These are phyloP conservation scores for Crax fasciolata DNA, from an alignment of 2,797 vertebrate species.

Conservation along the genomic window DNA sequence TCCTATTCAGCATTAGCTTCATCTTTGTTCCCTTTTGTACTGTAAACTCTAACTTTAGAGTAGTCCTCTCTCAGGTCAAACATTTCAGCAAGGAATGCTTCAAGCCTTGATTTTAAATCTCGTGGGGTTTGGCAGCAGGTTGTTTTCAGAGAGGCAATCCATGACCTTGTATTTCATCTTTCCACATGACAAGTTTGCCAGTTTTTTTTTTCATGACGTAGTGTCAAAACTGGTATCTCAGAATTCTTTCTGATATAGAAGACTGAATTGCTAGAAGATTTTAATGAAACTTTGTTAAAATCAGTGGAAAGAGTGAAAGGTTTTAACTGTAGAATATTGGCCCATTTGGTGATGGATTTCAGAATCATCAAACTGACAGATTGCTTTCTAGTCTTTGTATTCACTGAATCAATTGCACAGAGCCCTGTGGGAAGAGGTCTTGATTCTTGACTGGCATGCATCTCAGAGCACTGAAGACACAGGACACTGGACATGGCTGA, in stretches of 20 bases:
- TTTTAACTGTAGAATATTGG: neutral
- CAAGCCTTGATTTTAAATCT: conserved; percentile 11
- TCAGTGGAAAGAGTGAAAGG: neutral
- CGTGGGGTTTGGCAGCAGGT: neutral
- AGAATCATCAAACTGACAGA: neutral
- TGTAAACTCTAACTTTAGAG: neutral
- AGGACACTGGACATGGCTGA: neutral
- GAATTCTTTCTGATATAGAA: neutral
- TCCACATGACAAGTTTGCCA: neutral
- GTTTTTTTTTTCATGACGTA: neutral
- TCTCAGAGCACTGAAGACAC: neutral
- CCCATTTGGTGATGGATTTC: neutral
- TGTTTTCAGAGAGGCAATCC: neutral
- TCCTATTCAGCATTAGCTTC: conserved; percentile 10
- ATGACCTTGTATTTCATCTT: neutral
- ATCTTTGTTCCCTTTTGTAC: neutral
- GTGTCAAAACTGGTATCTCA: neutral
- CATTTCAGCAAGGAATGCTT: conserved; percentile 1
- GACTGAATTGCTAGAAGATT: neutral
- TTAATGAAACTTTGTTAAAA: neutral
- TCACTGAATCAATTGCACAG: neutral
- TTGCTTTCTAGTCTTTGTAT: neutral
- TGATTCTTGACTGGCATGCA: neutral
- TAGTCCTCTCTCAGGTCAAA: neutral
- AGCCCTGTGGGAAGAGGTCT: neutral